Base-by-base conservation (phyloP, 2,113 vertebrate genomes). In the Oriolus oriolus region DNA sequence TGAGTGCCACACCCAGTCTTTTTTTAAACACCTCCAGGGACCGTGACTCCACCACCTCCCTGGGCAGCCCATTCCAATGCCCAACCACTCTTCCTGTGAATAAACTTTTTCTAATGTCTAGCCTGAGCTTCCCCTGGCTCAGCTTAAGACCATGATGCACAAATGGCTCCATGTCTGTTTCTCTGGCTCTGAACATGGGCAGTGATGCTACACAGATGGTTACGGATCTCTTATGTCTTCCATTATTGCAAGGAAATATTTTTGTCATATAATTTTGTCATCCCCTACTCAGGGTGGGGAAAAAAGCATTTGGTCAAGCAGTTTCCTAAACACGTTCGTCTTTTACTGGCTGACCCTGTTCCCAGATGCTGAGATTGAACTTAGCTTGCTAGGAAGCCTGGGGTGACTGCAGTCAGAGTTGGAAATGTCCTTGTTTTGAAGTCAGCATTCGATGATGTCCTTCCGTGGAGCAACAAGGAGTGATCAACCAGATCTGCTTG, bases 121-220 rank as follows among this genome's bases (percentile, higher is more conserved):
- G 3, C 21, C 31, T 35, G 21, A 42, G 18, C 9, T 57, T 76
- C 8, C 35, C 35, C 26, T 31, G 37, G 5, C 0, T 0, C 26
- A 31, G 37, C 21, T 50, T 31, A 59, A 50, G 44, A 57, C 16
- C 4, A 1, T 35, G 31, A 20, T 50, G 31, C 2, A 1, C 49
- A 54, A 35, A n/a, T 30, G 14, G 35, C 37, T 71, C 4, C 21
- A 23, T 24, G 19, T 60, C n/a, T 81, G 39, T 78, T 65, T 42
- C 31, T 24, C 15, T 60, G 27, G 15, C 39, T 89, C 21, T 68
- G 52, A 68, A n/a, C 1, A 1, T 50, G 54, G 31, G 23, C n/a
- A 59, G 12, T 39, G 33, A 54, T 84, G 65, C 74, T 64, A 63
- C 6, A 17, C 26, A 54, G 50, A 26, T 68, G 41, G 22, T 64